Percentiles rank a stretch among this genome's conserved stretches.
Conservation (phyloP, 2,113 vertebrate genomes). For the Eclectus roratus region DNA sequence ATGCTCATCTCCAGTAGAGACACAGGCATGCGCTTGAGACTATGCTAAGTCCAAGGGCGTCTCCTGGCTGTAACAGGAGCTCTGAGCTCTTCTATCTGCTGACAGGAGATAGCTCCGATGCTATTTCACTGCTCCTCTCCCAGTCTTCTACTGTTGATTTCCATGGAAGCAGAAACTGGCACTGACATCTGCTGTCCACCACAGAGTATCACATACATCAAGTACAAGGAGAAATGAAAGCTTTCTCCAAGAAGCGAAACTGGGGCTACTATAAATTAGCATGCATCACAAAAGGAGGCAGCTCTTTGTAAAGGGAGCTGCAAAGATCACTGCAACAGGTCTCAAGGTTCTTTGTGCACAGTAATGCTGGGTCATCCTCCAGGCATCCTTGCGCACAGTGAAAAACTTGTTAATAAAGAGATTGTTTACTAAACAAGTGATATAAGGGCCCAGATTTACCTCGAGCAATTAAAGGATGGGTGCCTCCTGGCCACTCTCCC, state of each 20-base stretch:
- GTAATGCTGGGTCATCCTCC: not conserved
- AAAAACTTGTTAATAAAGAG: not conserved
- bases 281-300: not conserved
- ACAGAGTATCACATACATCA: not conserved
- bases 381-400: not conserved
- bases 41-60: not conserved
- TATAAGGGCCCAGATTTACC: not conserved
- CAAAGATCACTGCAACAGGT: not conserved
- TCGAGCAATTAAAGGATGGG: not conserved
- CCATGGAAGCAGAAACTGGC: not conserved
- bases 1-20: conserved; percentile 4
- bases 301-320: not conserved
- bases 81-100: not conserved
- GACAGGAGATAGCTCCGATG: not conserved
- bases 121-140: not conserved
- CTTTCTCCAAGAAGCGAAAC: not conserved
- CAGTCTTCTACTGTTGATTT: not conserved
- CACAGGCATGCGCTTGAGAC: not conserved
- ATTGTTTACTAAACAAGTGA: not conserved
- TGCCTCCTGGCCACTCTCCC: not conserved
- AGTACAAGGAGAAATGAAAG: not conserved
- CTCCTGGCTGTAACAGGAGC: conserved; percentile 13
- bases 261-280: not conserved
- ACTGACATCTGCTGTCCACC: not conserved
- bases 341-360: not conserved